Evolutionary conservation across 2,888 invertebrate species (phyloP).

Genomic region (Diplazon laetatorius): DNA sequence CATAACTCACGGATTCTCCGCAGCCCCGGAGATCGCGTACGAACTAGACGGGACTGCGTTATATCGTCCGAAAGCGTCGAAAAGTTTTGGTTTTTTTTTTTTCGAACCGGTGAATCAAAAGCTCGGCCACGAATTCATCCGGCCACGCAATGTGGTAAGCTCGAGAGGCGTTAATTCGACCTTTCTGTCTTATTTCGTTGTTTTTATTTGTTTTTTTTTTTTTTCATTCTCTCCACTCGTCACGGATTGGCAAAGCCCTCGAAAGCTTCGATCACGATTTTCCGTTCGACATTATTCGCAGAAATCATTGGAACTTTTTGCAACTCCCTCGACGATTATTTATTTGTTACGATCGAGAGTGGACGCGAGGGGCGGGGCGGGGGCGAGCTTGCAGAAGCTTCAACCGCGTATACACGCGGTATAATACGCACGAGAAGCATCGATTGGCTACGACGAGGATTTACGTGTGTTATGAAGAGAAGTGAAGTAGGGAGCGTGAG

Average conservation of each 20-base stretch:
- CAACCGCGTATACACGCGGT: not conserved
- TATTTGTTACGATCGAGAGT: conserved; percentile 50
- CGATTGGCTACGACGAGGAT: conserved; percentile 53
- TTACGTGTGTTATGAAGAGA: conserved; percentile 61
- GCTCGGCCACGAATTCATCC: conserved; percentile 58
- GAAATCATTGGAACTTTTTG: conserved; percentile 57
- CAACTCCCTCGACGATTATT: conserved; percentile 40
- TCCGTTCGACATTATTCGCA: conserved; percentile 26
- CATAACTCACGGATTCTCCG: conserved; percentile 74
- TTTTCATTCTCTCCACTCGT: conserved; percentile 17
- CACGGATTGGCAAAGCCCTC: conserved; percentile 8
- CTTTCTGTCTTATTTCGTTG: conserved; percentile 50
- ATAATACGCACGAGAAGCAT: conserved; percentile 38
- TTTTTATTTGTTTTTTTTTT: conserved; percentile 16
- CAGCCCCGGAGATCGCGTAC: conserved; percentile 59
- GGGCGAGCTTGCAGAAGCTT: not conserved
- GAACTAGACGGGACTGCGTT: conserved; percentile 75
- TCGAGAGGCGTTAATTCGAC: conserved; percentile 58
- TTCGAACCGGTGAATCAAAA: conserved; percentile 62
- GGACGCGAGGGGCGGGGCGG: not conserved
- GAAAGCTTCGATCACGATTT: conserved; percentile 22
- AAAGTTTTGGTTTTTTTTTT: too few species aligned
- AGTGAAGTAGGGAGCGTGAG: conserved; percentile 64
- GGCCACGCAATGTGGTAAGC: conserved; percentile 41
- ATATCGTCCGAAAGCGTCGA: conserved; percentile 66